Evolutionary conservation across 1,140 invertebrate genomes (phyloP).

Genomic region (Apis cerana): DNA sequence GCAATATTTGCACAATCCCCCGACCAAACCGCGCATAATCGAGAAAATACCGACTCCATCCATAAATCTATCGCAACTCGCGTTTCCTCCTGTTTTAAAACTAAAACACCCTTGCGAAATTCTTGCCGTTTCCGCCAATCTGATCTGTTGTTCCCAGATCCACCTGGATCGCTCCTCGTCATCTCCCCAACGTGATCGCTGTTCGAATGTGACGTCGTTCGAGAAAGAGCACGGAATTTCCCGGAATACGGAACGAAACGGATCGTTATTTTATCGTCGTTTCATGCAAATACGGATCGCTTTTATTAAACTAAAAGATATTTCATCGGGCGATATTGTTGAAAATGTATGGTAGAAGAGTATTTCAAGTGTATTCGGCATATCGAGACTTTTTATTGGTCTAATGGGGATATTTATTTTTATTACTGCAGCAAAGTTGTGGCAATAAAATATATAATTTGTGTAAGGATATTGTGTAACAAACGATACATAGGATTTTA

Average conservation of each 20-base stretch:
- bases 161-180: background rate
- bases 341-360: no score
- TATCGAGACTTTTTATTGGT: no score
- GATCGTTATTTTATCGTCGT: conserved; percentile 8
- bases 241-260: conserved; percentile 5
- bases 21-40: background rate
- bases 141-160: no score
- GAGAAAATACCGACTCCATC: background rate
- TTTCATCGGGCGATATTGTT: no score
- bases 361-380: no score
- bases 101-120: background rate
- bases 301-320: no score
- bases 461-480: no score
- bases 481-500: no score
- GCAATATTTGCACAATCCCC: background rate
- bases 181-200: background rate
- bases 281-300: background rate
- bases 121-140: background rate
- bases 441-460: no score
- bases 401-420: no score
- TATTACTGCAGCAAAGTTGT: no score
- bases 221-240: background rate
- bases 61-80: background rate
- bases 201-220: background rate
- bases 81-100: background rate